Conservation (phyloP, 2,113 vertebrate species). For the Campylomormyrus tamandua region DNA sequence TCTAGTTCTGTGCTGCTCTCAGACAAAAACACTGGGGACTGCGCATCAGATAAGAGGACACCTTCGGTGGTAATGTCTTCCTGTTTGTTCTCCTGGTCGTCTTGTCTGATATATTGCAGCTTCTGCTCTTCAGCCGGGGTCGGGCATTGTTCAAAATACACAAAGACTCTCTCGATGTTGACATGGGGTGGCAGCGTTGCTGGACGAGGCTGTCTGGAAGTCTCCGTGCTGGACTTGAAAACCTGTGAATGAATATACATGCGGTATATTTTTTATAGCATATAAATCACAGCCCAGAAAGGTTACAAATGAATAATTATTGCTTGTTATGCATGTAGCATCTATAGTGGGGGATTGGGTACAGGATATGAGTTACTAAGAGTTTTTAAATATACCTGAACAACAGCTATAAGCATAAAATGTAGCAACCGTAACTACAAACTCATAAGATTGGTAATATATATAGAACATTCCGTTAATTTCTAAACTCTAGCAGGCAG, state of each 20-base stretch:
- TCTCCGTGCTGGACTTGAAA: conserved; percentile 12
- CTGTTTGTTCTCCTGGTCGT: not conserved
- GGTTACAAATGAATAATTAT: not conserved
- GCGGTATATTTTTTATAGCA: not conserved
- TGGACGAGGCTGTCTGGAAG: conserved; percentile 24
- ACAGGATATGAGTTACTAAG: not conserved
- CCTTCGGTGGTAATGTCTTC: not conserved
- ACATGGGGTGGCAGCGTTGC: conserved; percentile 41
- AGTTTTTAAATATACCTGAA: not conserved
- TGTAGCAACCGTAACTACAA: not conserved
- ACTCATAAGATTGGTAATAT: not conserved
- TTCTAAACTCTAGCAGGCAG: conserved; percentile 30
- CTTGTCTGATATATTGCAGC: rapidly evolving
- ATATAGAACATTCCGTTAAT: conserved; percentile 15
- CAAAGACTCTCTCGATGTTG: conserved; percentile 56
- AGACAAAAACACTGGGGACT: conserved; percentile 11
- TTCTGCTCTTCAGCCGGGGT: not conserved
- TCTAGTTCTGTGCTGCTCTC: conserved; percentile 30
- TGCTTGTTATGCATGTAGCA: not conserved
- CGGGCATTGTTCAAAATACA: conserved; percentile 38
- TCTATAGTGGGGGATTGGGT: too few relatives aligned
- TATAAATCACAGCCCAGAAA: not conserved
- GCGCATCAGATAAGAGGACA: conserved; percentile 7
- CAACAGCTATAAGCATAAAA: not conserved
- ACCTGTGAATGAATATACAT: conserved; percentile 40